Evolutionary conservation across 2,888 invertebrate species (phyloP).

Genomic region (Nebria brevicollis): DNA sequence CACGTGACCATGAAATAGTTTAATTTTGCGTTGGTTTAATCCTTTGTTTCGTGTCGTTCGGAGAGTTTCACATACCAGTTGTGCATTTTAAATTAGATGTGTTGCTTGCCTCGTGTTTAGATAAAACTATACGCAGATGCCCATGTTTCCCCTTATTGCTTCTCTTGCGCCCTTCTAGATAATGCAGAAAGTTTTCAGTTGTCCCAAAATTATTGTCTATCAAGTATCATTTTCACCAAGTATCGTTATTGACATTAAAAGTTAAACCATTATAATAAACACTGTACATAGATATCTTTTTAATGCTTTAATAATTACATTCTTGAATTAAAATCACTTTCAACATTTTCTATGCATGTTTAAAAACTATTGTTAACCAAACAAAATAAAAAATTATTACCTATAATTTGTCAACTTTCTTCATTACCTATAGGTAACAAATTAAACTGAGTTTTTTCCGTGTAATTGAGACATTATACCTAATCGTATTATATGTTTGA

Average conservation of each 20-base stretch:
- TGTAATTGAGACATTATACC: too few relatives aligned
- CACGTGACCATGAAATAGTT: conserved; percentile 44
- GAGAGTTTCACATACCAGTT: conserved; percentile 16
- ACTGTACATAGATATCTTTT: too few relatives aligned
- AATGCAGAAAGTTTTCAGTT: background rate
- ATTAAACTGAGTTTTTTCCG: too few relatives aligned
- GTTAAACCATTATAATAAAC: background rate
- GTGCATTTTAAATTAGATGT: conserved; percentile 39
- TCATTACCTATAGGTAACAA: too few relatives aligned
- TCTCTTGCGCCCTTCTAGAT: background rate
- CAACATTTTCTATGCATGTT: too few relatives aligned
- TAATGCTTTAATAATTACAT: too few relatives aligned
- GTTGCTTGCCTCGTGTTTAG: conserved; percentile 6
- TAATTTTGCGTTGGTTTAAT: conserved; percentile 34
- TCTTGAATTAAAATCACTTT: too few relatives aligned
- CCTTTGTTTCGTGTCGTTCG: conserved; percentile 27
- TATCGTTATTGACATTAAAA: background rate
- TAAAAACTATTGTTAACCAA: too few relatives aligned
- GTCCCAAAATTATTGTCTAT: background rate
- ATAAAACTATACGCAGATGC: conserved; percentile 11
- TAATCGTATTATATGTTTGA: too few relatives aligned
- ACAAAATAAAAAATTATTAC: too few relatives aligned
- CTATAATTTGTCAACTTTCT: too few relatives aligned
- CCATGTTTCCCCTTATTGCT: too few relatives aligned
- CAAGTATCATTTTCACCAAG: background rate